A percentile compares a stretch with the other conserved stretches of the same genome.
Conservation (phyloP, 2,888 invertebrate species). For the Hemicrepidius hirtus region DNA sequence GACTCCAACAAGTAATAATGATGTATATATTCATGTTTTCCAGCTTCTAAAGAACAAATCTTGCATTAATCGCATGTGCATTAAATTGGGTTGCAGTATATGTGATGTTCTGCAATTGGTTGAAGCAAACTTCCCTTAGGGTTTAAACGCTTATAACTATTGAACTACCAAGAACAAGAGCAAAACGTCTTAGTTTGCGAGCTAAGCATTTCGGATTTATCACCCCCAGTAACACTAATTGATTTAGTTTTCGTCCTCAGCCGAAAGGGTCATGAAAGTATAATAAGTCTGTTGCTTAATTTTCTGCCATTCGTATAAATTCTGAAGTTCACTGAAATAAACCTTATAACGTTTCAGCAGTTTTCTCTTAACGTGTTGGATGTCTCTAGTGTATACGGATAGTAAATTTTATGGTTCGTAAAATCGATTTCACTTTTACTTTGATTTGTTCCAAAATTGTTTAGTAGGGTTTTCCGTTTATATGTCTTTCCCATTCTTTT, state of each 20-base stretch:
- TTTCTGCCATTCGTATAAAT: conserved; percentile 12
- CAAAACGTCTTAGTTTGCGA: conserved; percentile 17
- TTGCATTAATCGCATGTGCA: neutral
- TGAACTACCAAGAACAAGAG: conserved; percentile 12
- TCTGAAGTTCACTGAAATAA: neutral
- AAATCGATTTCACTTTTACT: conserved; percentile 18
- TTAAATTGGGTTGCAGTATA: neutral
- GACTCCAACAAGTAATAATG: too few species aligned
- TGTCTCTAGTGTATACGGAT: conserved; percentile 3
- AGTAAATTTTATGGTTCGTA: conserved; percentile 24
- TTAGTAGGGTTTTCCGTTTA: conserved; percentile 3
- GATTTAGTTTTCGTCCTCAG: conserved; percentile 25
- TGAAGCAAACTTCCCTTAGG: neutral
- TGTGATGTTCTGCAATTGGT: neutral
- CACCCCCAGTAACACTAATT: conserved; percentile 19
- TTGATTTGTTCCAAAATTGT: conserved; percentile 24
- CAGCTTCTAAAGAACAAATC: too few species aligned
- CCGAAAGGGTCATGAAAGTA: conserved; percentile 13
- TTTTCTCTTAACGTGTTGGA: conserved; percentile 11
- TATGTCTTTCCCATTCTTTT: neutral
- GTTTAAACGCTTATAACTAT: conserved; percentile 16
- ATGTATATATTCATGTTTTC: too few species aligned
- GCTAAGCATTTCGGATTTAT: conserved; percentile 24
- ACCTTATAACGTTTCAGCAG: conserved; percentile 6
- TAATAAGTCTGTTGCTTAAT: conserved; percentile 17